These are phyloP conservation scores for Drosophila nebulosa DNA, from an alignment of 1,140 invertebrate genomes.

Conservation along the genomic window DNA sequence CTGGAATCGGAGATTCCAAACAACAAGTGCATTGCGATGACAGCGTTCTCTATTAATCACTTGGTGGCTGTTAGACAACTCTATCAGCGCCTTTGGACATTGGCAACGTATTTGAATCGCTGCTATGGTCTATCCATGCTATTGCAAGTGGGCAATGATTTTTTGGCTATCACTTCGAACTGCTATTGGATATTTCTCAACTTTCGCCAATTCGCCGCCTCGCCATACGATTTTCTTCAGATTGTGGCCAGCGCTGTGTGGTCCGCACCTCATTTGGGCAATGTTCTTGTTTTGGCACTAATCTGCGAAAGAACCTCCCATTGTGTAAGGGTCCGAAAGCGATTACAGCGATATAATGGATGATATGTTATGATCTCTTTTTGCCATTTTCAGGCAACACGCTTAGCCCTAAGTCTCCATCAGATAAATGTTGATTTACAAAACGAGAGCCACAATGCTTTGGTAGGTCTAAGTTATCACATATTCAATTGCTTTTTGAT, in stretches of 20 bases:
- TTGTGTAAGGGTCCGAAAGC: conserved; percentile 50
- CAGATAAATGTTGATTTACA: conserved; percentile 59
- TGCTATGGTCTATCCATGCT: conserved; percentile 69
- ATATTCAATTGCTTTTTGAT: not conserved
- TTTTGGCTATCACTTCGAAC: conserved; percentile 73
- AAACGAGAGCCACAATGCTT: conserved; percentile 68
- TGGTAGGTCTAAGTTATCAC: conserved; percentile 39
- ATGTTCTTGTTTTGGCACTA: conserved; percentile 62
- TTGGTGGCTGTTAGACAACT: conserved; percentile 50
- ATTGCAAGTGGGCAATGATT: conserved; percentile 70
- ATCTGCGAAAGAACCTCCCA: conserved; percentile 62
- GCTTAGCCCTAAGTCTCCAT: conserved; percentile 63
- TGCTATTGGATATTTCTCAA: conserved; percentile 78
- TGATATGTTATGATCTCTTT: not conserved
- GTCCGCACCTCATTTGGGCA: conserved; percentile 64
- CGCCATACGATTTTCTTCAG: conserved; percentile 51
- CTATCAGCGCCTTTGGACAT: conserved; percentile 63
- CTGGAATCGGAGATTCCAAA: not conserved
- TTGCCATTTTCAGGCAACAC: conserved; percentile 41
- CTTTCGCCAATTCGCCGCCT: conserved; percentile 56
- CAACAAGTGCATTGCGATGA: not conserved
- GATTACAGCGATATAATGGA: too few relatives aligned
- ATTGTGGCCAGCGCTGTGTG: conserved; percentile 61
- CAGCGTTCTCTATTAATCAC: conserved; percentile 32
- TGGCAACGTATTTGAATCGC: conserved; percentile 50